These are phyloP conservation scores for Actenoides lindsayi DNA, from an alignment of 2,113 vertebrate genomes.

Conservation along the genomic window DNA sequence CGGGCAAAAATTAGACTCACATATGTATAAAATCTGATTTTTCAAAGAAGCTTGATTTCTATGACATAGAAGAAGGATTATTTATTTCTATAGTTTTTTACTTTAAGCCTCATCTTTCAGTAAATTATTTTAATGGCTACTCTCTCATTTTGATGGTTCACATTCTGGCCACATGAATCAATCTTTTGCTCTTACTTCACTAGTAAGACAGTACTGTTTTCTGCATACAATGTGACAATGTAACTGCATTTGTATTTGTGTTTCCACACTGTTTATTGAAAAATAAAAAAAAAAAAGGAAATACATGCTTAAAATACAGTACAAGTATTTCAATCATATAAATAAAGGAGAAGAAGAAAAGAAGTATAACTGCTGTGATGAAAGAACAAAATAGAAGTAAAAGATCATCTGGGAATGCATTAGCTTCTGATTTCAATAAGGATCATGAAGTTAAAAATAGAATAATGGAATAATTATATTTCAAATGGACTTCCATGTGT, in stretches of 20 bases:
- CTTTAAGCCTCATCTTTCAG: not conserved
- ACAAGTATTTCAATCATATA: not conserved
- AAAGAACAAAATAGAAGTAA: not conserved
- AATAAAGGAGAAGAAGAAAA: not conserved
- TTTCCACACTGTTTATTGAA: not conserved
- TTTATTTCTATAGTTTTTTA: not conserved
- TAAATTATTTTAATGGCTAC: not conserved
- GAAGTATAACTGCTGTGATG: not conserved
- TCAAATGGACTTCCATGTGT: not conserved
- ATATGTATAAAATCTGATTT: not conserved
- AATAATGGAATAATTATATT: not conserved
- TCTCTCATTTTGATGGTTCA: not conserved
- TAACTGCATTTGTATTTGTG: not conserved
- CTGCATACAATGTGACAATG: not conserved
- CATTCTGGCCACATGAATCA: not conserved
- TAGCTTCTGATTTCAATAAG: not conserved
- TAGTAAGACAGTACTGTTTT: not conserved
- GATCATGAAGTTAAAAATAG: not conserved
- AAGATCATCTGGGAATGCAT: not conserved
- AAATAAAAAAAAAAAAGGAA: not conserved
- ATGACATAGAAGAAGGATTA: not conserved
- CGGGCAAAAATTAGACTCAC: not conserved
- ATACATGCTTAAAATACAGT: not conserved
- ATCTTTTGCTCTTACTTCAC: not conserved
- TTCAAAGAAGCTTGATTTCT: not conserved